Evolutionary conservation across 2,888 invertebrate genomes (phyloP), one percentile per base, ranked within the genome.

Genomic region (Formica aserva): DNA sequence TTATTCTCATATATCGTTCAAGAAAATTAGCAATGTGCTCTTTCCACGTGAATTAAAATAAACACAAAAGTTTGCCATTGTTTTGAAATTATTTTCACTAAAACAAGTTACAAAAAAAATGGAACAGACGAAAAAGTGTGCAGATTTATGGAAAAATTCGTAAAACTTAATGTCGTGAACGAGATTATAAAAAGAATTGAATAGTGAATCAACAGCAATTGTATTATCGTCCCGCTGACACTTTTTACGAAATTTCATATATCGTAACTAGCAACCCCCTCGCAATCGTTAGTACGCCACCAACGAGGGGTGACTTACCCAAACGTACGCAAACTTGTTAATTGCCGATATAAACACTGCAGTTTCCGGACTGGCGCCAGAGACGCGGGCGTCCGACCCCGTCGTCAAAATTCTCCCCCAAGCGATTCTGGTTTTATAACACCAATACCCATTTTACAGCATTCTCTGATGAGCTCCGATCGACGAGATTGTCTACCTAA

Each of bases 311-410:
- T 81, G 83, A 72, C 83, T 81, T 71, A 52, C 15, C 69, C 80
- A 60, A 74, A 83, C 83, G 87, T 65, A 86, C 78, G 76, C 87
- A 86, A 92, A 92, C 92, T 92, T 92, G 93, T 93, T 92, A 92
- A 92, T 92, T 92, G 92, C 89, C 89, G 91, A 89, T 91, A 93
- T 93, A 92, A 93, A 93, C 92, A 91, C 88, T 85, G 85, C 82
- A 87, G 91, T 90, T 92, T 91, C 92, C 92, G 85, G 87, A 65
- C 67, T 82, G 87, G 87, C 86, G 88, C 88, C 87, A 86, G 85
- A 29, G 67, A 86, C 82, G 72, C 69, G 29, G 9, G 35, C 57
- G 57, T 82, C 77, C 80, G 26, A 60, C 63, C 71, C 74, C 35
- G 52, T 35, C 85, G 83, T 76, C 87, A 62, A 83, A 86, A 85